Percentiles rank a stretch among this genome's conserved stretches.
phyloP scores from a whole-genome alignment of 2,113 vertebrate species.

The Clarias macrocephalus region DNA sequence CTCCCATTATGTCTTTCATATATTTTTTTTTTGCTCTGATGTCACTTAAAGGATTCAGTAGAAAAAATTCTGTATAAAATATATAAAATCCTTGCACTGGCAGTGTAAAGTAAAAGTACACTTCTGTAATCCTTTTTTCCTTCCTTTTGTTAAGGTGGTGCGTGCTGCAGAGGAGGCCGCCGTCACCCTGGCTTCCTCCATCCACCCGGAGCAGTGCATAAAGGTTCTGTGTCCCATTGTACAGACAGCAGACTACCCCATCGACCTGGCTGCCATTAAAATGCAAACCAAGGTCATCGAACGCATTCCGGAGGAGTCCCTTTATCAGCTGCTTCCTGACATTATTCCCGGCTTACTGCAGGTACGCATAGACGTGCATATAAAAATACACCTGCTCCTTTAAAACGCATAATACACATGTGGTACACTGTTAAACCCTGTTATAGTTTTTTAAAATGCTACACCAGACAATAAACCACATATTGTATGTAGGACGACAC shows the following conservation, averaged over 20 bases:
- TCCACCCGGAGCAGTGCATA: constrained; percentile 93
- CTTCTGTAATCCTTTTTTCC: neutral
- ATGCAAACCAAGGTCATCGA: constrained; percentile 96
- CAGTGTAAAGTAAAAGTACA: neutral
- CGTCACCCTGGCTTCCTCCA: constrained; percentile 85
- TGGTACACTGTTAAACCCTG: neutral
- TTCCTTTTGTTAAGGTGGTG: constrained; percentile 76
- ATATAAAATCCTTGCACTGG: neutral
- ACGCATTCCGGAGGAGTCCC: constrained; percentile 84
- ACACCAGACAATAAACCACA: neutral
- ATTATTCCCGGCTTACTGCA: constrained; percentile 92
- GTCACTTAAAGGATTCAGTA: no score
- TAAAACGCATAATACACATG: neutral
- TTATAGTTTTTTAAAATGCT: neutral
- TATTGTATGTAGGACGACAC: neutral
- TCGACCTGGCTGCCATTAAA: constrained; percentile 95
- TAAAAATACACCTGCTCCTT: neutral
- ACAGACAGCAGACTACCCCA: constrained; percentile 95
- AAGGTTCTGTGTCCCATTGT: constrained; percentile 96
- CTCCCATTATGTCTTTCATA: no score
- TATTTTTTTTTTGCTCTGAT: no score
- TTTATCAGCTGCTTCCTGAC: constrained; percentile 86
- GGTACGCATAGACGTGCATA: constrained; percentile 66
- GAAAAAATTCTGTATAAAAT: no score
- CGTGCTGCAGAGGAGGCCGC: constrained; percentile 93